These are phyloP conservation scores for Anoura caudifer DNA, from an alignment of 2,113 vertebrate genomes.

Conservation along the genomic window DNA sequence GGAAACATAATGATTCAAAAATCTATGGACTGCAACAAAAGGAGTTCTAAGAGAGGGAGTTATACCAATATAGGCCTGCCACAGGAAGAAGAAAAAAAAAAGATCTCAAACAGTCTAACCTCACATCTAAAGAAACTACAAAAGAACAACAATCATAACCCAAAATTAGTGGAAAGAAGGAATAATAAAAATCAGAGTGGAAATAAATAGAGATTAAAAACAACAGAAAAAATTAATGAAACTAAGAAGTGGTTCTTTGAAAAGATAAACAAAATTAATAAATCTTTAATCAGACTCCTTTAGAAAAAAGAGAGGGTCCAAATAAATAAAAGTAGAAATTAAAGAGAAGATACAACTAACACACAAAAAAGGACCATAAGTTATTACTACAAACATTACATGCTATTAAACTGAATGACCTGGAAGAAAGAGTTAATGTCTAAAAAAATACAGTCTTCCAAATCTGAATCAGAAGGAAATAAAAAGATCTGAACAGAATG, in stretches of 20 bases:
- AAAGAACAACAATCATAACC: background rate
- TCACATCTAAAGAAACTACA: background rate
- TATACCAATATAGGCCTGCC: background rate
- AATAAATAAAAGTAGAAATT: background rate
- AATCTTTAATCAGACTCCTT: background rate
- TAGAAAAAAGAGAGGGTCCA: background rate
- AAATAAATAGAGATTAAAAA: background rate
- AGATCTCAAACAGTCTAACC: background rate
- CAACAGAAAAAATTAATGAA: background rate
- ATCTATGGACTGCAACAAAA: background rate
- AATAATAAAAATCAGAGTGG: background rate
- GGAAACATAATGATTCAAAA: background rate
- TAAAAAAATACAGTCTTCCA: background rate
- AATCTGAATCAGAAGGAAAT: background rate
- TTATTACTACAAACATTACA: background rate
- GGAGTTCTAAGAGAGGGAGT: background rate
- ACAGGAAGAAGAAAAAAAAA: background rate
- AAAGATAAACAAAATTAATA: background rate
- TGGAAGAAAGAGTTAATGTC: background rate
- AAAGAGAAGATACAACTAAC: background rate
- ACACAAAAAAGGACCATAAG: background rate
- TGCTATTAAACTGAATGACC: background rate
- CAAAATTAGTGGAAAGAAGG: background rate
- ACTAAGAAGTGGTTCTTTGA: background rate
- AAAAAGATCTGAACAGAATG: background rate